Percentiles rank a stretch among this genome's conserved stretches.
phyloP scores from a whole-genome alignment of 1,140 invertebrate species.

The Chymomyza costata region DNA sequence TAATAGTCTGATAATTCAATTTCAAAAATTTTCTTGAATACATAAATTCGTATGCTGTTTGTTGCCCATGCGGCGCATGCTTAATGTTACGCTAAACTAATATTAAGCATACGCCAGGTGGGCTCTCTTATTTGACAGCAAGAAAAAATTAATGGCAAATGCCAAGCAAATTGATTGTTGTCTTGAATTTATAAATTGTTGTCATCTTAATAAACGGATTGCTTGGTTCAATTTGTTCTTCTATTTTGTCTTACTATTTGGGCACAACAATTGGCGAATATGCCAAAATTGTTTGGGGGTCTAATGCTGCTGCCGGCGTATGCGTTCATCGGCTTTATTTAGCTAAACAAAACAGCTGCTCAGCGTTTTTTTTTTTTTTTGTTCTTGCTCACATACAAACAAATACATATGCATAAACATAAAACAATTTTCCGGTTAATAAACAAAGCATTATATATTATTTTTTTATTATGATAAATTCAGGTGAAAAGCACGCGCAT shows the following conservation, averaged over 20 bases:
- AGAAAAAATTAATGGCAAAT: constrained; percentile 25
- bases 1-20: no score
- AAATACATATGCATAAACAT: no score
- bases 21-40: no score
- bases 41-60: no score
- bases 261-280: not conserved
- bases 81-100: constrained; percentile 18
- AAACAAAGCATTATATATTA: constrained; percentile 40
- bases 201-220: not conserved
- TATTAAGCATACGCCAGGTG: constrained; percentile 62
- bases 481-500: constrained; percentile 77
- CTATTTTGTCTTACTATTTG: not conserved
- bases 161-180: constrained; percentile 38
- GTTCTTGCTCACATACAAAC: not conserved
- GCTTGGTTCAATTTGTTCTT: constrained; percentile 10
- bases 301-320: constrained; percentile 39
- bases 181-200: not conserved
- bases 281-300: no score
- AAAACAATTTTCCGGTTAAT: constrained; percentile 56
- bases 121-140: constrained; percentile 28
- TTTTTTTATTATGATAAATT: constrained; percentile 29
- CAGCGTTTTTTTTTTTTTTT: constrained; percentile 6
- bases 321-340: constrained; percentile 60
- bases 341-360: constrained; percentile 50
- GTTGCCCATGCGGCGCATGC: constrained; percentile 35